Conservation (phyloP, 2,113 vertebrate species). For the Chlorodrepanis virens region DNA sequence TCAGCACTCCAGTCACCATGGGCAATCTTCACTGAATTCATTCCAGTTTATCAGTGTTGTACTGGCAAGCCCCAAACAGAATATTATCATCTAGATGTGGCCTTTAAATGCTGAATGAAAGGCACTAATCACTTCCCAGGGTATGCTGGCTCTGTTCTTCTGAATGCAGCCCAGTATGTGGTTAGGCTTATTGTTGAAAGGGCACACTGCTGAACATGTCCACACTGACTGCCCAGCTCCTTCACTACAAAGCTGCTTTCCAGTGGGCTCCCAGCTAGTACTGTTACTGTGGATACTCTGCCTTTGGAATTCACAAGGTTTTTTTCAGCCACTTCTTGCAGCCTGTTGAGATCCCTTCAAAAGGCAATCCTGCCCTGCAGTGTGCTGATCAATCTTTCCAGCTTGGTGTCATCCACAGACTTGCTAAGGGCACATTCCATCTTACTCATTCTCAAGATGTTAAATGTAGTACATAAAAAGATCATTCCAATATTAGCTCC, state of each 20-base stretch:
- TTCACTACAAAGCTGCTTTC: not conserved
- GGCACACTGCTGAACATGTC: not conserved
- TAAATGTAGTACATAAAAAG: not conserved
- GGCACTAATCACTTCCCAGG: not conserved
- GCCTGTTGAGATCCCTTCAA: not conserved
- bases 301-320: not conserved
- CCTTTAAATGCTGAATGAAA: conserved; percentile 1
- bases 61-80: not conserved
- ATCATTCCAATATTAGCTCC: not conserved
- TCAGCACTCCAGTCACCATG: not conserved
- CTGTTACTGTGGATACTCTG: not conserved
- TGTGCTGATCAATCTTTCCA: not conserved
- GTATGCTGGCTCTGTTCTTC: not conserved
- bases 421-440: not conserved
- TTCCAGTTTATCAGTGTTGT: not conserved
- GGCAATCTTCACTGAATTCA: not conserved
- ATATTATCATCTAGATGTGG: not conserved
- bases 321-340: not conserved
- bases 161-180: not conserved
- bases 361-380: not conserved
- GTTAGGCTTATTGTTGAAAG: not conserved
- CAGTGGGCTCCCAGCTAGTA: not conserved
- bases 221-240: not conserved
- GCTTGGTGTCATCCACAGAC: not conserved
- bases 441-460: not conserved